These are phyloP conservation scores for Brachypodius melanocephalos DNA, from an alignment of 2,113 vertebrate genomes.

Conservation along the genomic window DNA sequence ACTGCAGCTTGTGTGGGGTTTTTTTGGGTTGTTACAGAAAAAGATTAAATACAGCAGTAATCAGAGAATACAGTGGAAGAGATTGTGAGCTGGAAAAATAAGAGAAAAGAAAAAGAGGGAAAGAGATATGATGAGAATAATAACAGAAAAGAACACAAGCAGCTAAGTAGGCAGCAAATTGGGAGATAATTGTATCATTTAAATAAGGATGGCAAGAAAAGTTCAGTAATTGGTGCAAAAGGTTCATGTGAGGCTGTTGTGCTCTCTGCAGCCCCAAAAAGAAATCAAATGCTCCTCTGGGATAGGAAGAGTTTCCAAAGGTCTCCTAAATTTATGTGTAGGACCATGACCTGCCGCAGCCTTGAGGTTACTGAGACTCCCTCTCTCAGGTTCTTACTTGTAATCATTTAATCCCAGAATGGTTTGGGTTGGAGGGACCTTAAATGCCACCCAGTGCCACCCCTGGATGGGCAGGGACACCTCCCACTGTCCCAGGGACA, in stretches of 20 bases:
- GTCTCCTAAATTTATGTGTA: neutral
- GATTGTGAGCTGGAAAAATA: neutral
- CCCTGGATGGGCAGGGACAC: neutral
- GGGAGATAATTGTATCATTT: neutral
- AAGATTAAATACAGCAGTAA: neutral
- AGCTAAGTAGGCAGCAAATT: neutral
- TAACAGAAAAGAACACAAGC: neutral
- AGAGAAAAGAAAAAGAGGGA: neutral
- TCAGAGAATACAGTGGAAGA: neutral
- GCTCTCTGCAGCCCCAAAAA: neutral
- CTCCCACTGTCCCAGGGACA: neutral
- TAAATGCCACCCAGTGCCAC: accelerated
- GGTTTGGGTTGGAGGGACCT: neutral
- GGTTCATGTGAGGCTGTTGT: neutral
- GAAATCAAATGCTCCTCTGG: neutral
- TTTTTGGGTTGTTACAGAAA: neutral
- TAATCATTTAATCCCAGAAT: accelerated
- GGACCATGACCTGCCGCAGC: neutral
- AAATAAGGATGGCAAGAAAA: neutral
- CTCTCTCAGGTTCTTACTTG: accelerated
- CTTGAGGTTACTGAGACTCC: neutral
- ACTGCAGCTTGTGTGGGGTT: neutral
- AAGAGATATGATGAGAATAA: neutral
- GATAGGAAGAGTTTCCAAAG: neutral
- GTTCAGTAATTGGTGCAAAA: neutral